These are phyloP conservation scores for zebrafish (Danio rerio) DNA, from an alignment of 2,113 vertebrate species.

Conservation along the genomic window GRCz12tu NC_133198.1:15053501-15054000, in stretches of 20 bases:
- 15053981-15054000: slow-evolving; percentile 71
- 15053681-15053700: slow-evolving; percentile 67
- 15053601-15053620: slow-evolving; percentile 51
- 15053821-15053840: slow-evolving; percentile 57
- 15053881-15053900: slow-evolving; percentile 60
- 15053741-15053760: slow-evolving; percentile 64
- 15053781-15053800: slow-evolving; percentile 51
- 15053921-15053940: slow-evolving; percentile 53
- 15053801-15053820: background rate
- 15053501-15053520: slow-evolving; percentile 80
- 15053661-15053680: slow-evolving; percentile 62
- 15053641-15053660: slow-evolving; percentile 54
- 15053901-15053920: background rate
- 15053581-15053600: slow-evolving; percentile 53
- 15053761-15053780: slow-evolving; percentile 60
- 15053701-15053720: slow-evolving; percentile 63
- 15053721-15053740: slow-evolving; percentile 76
- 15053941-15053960: slow-evolving; percentile 56
- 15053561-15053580: slow-evolving; percentile 53
- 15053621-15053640: slow-evolving; percentile 54
- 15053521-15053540: slow-evolving; percentile 59
- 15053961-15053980: slow-evolving; percentile 53
- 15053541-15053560: slow-evolving; percentile 64
- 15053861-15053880: slow-evolving; percentile 58
- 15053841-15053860: slow-evolving; percentile 60